Conservation (phyloP, 1,140 invertebrate genomes). For the Steinernema feltiae region DNA sequence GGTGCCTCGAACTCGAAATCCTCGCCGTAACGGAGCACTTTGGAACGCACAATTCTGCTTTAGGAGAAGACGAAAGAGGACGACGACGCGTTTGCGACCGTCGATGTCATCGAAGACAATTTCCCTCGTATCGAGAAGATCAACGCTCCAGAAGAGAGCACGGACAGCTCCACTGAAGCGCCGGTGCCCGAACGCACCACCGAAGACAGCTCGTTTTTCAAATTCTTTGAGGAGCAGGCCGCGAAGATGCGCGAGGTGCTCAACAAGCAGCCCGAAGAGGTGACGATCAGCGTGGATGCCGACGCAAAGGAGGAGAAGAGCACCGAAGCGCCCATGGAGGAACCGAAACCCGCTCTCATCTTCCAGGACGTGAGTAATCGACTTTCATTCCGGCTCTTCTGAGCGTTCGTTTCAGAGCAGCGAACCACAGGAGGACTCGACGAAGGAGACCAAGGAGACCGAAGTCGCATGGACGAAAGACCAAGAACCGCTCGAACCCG, state of each 20-base stretch:
- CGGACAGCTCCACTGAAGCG: not conserved
- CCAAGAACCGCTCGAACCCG: not conserved
- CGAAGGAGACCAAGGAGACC: not conserved
- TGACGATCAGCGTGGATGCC: not conserved
- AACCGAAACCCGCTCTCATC: slow-evolving; percentile 1
- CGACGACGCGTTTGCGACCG: not conserved
- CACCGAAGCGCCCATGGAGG: slow-evolving; percentile 3
- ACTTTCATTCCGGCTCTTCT: too few species aligned
- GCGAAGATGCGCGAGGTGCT: slow-evolving; percentile 4
- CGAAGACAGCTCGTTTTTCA: not conserved
- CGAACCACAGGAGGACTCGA: not conserved
- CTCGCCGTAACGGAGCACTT: too few species aligned
- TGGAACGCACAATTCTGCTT: not conserved
- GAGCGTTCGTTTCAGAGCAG: not conserved
- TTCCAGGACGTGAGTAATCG: not conserved
- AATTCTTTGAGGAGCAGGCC: slow-evolving; percentile 1
- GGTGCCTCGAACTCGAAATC: too few species aligned
- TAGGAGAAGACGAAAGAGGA: not conserved
- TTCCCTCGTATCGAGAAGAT: slow-evolving; percentile 10
- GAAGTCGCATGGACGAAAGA: slow-evolving; percentile 3
- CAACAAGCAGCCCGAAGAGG: not conserved
- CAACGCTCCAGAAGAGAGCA: not conserved
- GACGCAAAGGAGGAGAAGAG: not conserved
- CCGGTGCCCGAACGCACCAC: not conserved
- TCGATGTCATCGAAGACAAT: not conserved